Conservation (phyloP, 2,888 invertebrate genomes). For the Parnassius mnemosyne region DNA sequence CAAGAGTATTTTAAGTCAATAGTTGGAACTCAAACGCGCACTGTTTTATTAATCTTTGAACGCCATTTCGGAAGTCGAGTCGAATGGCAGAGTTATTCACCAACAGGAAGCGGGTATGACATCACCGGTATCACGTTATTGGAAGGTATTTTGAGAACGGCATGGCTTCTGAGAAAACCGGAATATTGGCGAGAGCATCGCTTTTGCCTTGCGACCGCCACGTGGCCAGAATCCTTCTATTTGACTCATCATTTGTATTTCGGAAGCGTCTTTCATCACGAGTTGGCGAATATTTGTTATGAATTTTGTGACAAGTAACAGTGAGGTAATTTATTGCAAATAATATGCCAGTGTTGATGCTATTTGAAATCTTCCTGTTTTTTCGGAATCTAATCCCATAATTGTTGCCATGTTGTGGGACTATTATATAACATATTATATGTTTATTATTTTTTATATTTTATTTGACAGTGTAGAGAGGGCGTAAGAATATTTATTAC, state of each 20-base stretch:
- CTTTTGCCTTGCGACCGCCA: conserved; percentile 40
- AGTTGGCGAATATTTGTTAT: too few species aligned
- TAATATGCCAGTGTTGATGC: too few species aligned
- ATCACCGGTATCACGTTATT: conserved; percentile 40
- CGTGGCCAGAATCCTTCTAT: conserved; percentile 39
- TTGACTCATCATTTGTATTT: conserved; percentile 42
- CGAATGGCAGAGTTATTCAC: conserved; percentile 12
- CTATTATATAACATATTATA: too few species aligned
- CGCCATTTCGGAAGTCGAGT: conserved; percentile 22
- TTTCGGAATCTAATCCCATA: too few species aligned
- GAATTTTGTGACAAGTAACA: too few species aligned
- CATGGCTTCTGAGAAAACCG: conserved; percentile 52
- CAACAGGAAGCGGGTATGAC: conserved; percentile 40
- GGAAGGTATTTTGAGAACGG: conserved; percentile 43
- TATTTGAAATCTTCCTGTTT: too few species aligned
- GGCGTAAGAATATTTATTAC: too few species aligned
- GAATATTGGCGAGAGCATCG: conserved; percentile 47
- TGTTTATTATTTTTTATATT: too few species aligned
- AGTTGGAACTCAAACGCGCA: not conserved
- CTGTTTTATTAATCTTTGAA: conserved; percentile 1
- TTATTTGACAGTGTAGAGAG: too few species aligned
- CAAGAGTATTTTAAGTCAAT: too few species aligned
- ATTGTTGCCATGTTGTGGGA: too few species aligned
- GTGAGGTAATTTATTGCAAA: too few species aligned
- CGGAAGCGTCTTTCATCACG: not conserved